These are phyloP conservation scores for Neoaliturus tenellus DNA, from an alignment of 2,888 invertebrate species.

Conservation along the genomic window DNA sequence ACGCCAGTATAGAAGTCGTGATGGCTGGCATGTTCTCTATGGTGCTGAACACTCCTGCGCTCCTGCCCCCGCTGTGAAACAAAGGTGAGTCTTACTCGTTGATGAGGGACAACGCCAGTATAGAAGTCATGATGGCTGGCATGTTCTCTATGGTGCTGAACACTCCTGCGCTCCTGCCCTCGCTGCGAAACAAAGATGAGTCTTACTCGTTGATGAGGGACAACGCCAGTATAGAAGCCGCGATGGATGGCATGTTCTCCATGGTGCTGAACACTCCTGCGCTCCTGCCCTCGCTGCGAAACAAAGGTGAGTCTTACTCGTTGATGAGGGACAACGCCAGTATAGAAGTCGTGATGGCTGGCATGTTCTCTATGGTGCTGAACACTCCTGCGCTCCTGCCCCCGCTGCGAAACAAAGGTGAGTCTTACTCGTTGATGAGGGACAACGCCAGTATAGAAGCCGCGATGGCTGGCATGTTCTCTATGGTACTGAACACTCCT, in stretches of 20 bases:
- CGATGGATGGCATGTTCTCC: constrained; percentile 36
- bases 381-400: constrained; percentile 56
- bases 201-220: neutral
- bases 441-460: constrained; percentile 27
- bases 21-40: constrained; percentile 44
- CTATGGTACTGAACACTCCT: constrained; percentile 46
- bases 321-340: constrained; percentile 6
- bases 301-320: neutral
- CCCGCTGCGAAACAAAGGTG: constrained; percentile 24
- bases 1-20: constrained; percentile 26
- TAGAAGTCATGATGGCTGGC: constrained; percentile 31
- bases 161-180: constrained; percentile 52
- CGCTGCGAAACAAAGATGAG: neutral
- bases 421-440: neutral
- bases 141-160: constrained; percentile 40
- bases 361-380: constrained; percentile 47
- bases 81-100: neutral
- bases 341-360: constrained; percentile 42
- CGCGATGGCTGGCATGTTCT: constrained; percentile 23
- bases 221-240: constrained; percentile 38
- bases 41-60: constrained; percentile 54
- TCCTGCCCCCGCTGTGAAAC: constrained; percentile 32
- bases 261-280: constrained; percentile 55
- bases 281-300: no score
- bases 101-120: neutral